Evolutionary conservation across 1,140 invertebrate genomes (phyloP).

Genomic region (Trichonephila clavipes): DNA sequence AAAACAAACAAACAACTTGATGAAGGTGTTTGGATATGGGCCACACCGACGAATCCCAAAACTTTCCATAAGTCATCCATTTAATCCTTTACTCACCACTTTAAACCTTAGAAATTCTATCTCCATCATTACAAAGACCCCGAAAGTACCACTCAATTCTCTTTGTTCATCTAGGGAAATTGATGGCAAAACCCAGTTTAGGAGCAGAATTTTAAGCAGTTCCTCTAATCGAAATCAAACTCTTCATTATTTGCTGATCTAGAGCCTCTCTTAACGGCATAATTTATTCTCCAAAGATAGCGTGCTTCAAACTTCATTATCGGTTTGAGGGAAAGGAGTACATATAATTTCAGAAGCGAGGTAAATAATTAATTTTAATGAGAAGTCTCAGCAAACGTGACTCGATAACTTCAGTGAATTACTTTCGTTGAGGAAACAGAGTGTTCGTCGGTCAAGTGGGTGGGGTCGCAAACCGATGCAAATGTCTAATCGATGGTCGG

Average conservation of each 20-base stretch:
- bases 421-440: slow-evolving; percentile 27
- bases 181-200: slow-evolving; percentile 26
- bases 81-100: background rate
- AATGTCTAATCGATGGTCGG: slow-evolving; percentile 17
- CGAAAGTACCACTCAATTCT: background rate
- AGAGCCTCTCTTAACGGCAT: slow-evolving; percentile 10
- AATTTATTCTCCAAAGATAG: slow-evolving; percentile 29
- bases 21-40: too few relatives aligned
- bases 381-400: slow-evolving; percentile 25
- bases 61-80: background rate
- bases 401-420: slow-evolving; percentile 31
- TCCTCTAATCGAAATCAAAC: slow-evolving; percentile 11
- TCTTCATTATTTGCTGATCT: slow-evolving; percentile 7
- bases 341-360: slow-evolving; percentile 8
- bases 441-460: background rate
- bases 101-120: background rate
- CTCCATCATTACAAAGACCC: background rate
- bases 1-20: too few relatives aligned
- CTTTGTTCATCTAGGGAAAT: background rate
- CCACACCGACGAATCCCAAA: background rate
- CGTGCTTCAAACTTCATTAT: slow-evolving; percentile 38
- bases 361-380: slow-evolving; percentile 41
- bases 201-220: slow-evolving; percentile 26
- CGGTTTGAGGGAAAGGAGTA: slow-evolving; percentile 3
- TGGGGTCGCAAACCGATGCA: background rate